Percentiles rank a stretch among this genome's conserved stretches.
phyloP scores from a whole-genome alignment of 2,113 vertebrate genomes.

The Bagarius yarrelli region DNA sequence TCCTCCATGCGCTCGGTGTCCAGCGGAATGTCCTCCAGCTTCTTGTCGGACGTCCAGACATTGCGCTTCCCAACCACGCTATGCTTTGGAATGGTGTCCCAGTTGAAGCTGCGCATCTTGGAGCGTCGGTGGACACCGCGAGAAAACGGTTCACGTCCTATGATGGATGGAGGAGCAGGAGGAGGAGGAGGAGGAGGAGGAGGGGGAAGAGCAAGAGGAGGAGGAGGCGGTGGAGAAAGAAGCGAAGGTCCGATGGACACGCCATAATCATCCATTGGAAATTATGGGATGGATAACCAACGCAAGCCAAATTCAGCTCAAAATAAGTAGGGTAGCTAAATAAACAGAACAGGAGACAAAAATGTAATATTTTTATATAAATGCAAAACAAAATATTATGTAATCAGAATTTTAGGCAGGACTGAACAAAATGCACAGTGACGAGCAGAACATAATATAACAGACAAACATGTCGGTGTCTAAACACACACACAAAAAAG shows the following conservation, averaged over 20 bases:
- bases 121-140: constrained; percentile 55
- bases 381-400: neutral
- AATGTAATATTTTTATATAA: neutral
- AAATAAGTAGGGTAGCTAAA: neutral
- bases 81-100: constrained; percentile 76
- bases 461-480: neutral
- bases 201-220: constrained; percentile 20
- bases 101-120: constrained; percentile 77
- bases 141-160: constrained; percentile 24
- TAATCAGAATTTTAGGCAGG: no score
- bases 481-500: no score
- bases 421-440: neutral
- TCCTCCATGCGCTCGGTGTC: constrained; percentile 76
- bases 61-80: constrained; percentile 72
- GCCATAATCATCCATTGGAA: constrained; percentile 59
- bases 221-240: constrained; percentile 1
- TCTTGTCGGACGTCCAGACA: constrained; percentile 71
- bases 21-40: constrained; percentile 66
- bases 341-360: neutral
- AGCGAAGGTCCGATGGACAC: constrained; percentile 44
- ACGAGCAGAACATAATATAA: neutral
- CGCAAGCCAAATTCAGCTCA: neutral
- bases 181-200: constrained; percentile 48
- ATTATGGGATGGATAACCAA: neutral
- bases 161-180: constrained; percentile 20